A percentile compares a stretch with the other conserved stretches of the same genome.
Evolutionary conservation across 2,888 invertebrate species (phyloP).

Genomic region (Rhynchonema sp.): DNA sequence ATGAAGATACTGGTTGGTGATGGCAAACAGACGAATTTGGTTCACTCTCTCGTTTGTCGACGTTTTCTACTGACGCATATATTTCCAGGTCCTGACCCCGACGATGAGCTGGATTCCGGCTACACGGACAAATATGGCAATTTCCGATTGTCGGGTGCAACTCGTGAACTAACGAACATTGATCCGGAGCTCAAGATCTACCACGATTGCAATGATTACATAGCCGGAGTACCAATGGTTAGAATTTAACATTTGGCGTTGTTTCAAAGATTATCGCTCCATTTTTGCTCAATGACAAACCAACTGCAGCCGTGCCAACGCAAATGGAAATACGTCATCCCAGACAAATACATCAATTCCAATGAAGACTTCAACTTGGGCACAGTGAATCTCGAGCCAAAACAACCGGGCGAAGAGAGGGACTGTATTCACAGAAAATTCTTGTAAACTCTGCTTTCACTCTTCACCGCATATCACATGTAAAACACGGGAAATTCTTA

Average conservation of each 20-base stretch:
- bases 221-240: no score
- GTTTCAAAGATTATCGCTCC: no score
- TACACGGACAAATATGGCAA: background rate
- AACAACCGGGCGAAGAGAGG: background rate
- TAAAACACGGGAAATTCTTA: no score
- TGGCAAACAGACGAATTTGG: no score
- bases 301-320: constrained; percentile 22
- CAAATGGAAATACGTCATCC: constrained; percentile 23
- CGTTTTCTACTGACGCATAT: background rate
- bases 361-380: background rate
- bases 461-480: no score
- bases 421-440: background rate
- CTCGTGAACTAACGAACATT: background rate
- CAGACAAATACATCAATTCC: constrained; percentile 20
- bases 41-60: background rate
- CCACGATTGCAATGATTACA: background rate
- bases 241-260: no score
- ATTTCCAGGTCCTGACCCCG: background rate
- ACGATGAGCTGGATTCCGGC: background rate
- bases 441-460: no score
- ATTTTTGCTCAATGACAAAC: no score
- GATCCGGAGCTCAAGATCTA: background rate
- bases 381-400: background rate
- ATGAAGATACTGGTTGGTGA: background rate
- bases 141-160: background rate